These are phyloP conservation scores for Hylyphantes graminicola DNA, from an alignment of 1,140 invertebrate species.

Conservation along the genomic window DNA sequence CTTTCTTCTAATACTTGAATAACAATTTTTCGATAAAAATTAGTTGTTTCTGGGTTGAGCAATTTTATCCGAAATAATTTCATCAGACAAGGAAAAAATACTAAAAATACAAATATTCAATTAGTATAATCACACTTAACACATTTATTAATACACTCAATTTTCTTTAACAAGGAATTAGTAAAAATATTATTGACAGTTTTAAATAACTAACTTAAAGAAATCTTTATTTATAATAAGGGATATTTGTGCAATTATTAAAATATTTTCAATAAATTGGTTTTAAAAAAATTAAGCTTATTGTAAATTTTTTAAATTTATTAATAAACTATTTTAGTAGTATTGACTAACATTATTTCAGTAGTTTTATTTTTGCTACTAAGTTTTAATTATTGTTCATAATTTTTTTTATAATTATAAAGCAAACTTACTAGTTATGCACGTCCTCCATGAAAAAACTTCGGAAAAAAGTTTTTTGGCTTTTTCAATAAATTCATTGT, in stretches of 20 bases:
- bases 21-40: slow-evolving; percentile 55
- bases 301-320: background rate
- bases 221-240: background rate
- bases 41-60: slow-evolving; percentile 34
- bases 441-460: slow-evolving; percentile 13
- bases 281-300: too few species aligned
- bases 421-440: slow-evolving; percentile 19
- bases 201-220: slow-evolving; percentile 8
- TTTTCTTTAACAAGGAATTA: background rate
- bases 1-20: slow-evolving; percentile 53
- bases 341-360: too few species aligned
- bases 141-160: background rate
- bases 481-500: slow-evolving; percentile 66
- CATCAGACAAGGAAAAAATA: slow-evolving; percentile 37
- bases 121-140: background rate
- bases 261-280: background rate
- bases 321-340: too few species aligned
- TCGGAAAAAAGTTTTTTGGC: slow-evolving; percentile 54
- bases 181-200: background rate
- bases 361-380: too few species aligned
- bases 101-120: slow-evolving; percentile 32
- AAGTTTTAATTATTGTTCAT: background rate
- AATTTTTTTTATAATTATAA: too few species aligned
- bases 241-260: too few species aligned
- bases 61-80: slow-evolving; percentile 50